Base-by-base conservation (phyloP, 2,888 invertebrate genomes). In the Drosophila meridionalis region DNA sequence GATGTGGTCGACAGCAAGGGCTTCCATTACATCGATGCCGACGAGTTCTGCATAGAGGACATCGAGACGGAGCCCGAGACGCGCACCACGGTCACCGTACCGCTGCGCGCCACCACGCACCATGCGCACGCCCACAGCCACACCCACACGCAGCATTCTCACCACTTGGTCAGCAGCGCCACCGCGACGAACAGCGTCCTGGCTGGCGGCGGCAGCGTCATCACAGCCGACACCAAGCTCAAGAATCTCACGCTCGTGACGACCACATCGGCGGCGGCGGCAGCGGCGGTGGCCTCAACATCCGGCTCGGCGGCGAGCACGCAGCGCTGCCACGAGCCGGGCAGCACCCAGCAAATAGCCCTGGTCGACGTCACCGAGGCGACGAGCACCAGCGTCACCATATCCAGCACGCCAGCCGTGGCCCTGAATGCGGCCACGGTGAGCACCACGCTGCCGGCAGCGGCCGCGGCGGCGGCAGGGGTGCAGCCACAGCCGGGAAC, bases 1-100 rank as follows among this genome's bases (percentile, higher is more conserved):
- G 89, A 88, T 64, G 90, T 90, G 30, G 73, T 87, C 8, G 87
- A 91, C 45, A 85, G 86, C 48, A 88, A 88, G 61, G 76, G 80
- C 9, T 91, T 91, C 36, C 91, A 91, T 47, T 91, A 91, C 59
- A 90, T 92, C 26, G 87, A 92, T 72, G 69, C 90, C 26, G 87
- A 90, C 43, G 92, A 88, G 26, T 92, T 92, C 63, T 92, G 92
- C 74, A 92, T 92, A 73, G 87, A 83, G 53, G 86, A 90, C 20
- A 86, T 87, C 45, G 85, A 77, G 20, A 58, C 70, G 4, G 75
- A 78, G 43, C 68, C 58, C 7, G 73, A 61, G 47, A 30, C 48
- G 26, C 63, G 59, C 8, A 70, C 57, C 9, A 57, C 62, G 4
- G 57, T 77, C 5, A 47, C 77, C 12, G 57, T 80, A 34, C 73